Conservation (phyloP, 2,797 vertebrate genomes). For the Prunella strophiata region DNA sequence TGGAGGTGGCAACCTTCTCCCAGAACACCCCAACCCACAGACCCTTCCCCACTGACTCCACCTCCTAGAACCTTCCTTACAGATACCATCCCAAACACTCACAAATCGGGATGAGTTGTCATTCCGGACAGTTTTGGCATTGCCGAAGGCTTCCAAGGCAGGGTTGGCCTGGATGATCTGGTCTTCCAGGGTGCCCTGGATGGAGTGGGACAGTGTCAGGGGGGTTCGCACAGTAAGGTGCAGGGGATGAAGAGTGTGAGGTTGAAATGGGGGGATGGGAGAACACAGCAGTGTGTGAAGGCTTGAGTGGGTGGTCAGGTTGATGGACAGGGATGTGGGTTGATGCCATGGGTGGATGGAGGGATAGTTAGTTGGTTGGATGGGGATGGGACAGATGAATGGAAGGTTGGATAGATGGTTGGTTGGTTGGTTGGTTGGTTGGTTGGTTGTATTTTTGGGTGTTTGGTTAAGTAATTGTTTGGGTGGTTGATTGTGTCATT, state of each 20-base stretch:
- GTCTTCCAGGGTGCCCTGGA: slow-evolving; percentile 88
- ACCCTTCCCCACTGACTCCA: fast-evolving
- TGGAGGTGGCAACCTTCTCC: neutral
- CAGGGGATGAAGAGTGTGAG: neutral
- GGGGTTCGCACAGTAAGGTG: neutral
- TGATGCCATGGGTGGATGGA: neutral
- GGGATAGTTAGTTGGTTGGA: neutral
- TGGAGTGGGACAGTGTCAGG: too few species aligned
- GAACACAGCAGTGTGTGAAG: neutral
- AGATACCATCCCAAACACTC: slow-evolving; percentile 39
- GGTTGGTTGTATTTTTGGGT: neutral
- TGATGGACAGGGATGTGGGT: neutral
- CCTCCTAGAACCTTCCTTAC: neutral
- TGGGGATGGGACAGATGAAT: neutral
- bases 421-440: neutral
- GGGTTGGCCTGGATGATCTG: slow-evolving; percentile 92
- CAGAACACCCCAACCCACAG: neutral
- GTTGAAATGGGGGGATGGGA: neutral
- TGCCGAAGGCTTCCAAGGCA: slow-evolving; percentile 89
- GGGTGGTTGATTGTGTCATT: neutral
- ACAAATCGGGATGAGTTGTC: slow-evolving; percentile 91
- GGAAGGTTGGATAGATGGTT: neutral
- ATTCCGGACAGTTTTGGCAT: slow-evolving; percentile 88
- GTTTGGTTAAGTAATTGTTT: neutral
- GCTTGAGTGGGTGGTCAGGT: fast-evolving